Base-by-base conservation (phyloP, 1,140 invertebrate genomes). In the Drosophila subobscura region DNA sequence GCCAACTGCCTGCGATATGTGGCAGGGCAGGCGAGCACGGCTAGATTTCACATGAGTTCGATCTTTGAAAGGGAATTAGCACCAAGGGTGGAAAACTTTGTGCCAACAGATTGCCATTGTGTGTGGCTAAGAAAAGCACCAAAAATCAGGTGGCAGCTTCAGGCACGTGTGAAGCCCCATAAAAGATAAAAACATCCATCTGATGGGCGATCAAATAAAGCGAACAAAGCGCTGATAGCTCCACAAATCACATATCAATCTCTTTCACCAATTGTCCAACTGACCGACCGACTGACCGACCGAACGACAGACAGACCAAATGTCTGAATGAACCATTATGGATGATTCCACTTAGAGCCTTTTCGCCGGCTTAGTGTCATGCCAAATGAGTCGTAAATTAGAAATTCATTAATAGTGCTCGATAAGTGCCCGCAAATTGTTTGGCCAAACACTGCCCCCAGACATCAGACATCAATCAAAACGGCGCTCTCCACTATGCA, bases 321-420 rank as follows among this genome's bases (percentile, higher is more conserved):
- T 53, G 65, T 47, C 65, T 68, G 65, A 68, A 68, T 68, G 51
- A 61, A 73, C 46, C 79, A 85, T 77, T 88, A 88, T 88, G 72
- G 79, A 88, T 81, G 79, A 78, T 78, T 81, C 58, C 61, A 59
- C 65, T 88, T 77, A 75, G 66, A 88, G 33, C 57, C 68, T 70
- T 51, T 61, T 58, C 40, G 16, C 40, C 27, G 45, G 74, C 60
- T 64, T 68, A 72, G 68, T 60, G 76, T 60, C 76, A 61, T 37
- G 37, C 80, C 70, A 83, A 86, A 81, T 86, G 79, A 72, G 79
- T 81, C 72, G 78, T 86, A 77, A 86, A 86, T 86, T 88, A 73
- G 77, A 70, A 81, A 81, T 86, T 85, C 81, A 85, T 81, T 85
- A 81, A 86, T 79, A 59, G 58, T 66, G 66, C 67, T 77, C 74